Percentiles rank a stretch among this genome's conserved stretches.
phyloP scores from a whole-genome alignment of 2,888 invertebrate genomes.

The Zelleria hepariella region DNA sequence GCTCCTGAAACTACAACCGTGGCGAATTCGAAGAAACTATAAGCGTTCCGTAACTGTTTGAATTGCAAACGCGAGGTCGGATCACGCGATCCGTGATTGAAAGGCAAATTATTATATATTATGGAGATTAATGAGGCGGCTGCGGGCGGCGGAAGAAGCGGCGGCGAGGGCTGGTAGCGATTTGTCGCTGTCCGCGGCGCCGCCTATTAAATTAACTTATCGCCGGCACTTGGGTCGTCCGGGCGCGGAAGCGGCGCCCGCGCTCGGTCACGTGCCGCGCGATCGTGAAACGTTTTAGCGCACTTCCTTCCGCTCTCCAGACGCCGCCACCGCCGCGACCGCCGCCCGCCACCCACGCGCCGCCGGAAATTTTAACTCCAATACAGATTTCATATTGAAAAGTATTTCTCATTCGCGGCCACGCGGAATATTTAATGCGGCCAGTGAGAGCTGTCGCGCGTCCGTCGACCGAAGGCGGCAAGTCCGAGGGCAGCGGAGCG shows the following conservation, averaged over 20 bases:
- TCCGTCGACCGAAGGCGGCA: background rate
- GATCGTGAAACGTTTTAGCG: slow-evolving; percentile 57
- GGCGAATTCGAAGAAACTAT: background rate
- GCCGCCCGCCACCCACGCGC: slow-evolving; percentile 21
- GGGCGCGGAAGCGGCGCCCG: slow-evolving; percentile 7
- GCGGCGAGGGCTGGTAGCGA: slow-evolving; percentile 22
- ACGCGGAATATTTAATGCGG: slow-evolving; percentile 1
- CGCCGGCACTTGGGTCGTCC: slow-evolving; percentile 12
- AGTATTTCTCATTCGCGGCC: background rate
- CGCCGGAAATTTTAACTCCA: slow-evolving; percentile 7
- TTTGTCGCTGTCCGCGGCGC: slow-evolving; percentile 24
- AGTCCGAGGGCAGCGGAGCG: slow-evolving; percentile 9
- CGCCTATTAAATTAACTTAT: slow-evolving; percentile 25
- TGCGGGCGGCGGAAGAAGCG: slow-evolving; percentile 13
- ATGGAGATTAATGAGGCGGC: slow-evolving; percentile 25
- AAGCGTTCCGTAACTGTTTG: background rate
- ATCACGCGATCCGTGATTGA: slow-evolving; percentile 10
- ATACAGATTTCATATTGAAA: slow-evolving; percentile 6
- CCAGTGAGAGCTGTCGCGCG: background rate
- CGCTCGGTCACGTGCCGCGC: slow-evolving; percentile 44
- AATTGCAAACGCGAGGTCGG: background rate
- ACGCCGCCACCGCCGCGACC: slow-evolving; percentile 25
- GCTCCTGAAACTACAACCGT: background rate
- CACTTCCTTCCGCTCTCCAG: slow-evolving; percentile 54
- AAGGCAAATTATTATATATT: slow-evolving; percentile 21